These are phyloP conservation scores for Acanthisitta chloris DNA, from an alignment of 2,113 vertebrate species.

Conservation along the genomic window DNA sequence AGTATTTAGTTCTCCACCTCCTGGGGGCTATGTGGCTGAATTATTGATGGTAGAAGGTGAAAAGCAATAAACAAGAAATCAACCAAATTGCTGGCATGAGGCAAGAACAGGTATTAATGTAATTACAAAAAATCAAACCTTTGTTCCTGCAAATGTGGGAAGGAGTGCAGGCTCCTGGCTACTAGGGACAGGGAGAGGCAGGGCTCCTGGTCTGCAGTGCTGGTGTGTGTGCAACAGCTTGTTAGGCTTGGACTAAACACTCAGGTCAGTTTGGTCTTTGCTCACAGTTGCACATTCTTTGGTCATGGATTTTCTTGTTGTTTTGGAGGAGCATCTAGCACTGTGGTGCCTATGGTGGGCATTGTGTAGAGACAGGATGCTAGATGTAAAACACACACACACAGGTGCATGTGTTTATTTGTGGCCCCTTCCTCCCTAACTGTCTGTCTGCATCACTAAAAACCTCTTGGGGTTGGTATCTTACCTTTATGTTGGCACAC, in stretches of 20 bases:
- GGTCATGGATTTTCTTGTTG: background rate
- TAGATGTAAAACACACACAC: background rate
- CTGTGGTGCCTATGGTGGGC: no score
- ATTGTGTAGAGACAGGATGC: background rate
- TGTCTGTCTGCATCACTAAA: background rate
- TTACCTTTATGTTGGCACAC: background rate
- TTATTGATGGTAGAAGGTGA: conserved; percentile 42
- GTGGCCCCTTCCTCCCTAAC: background rate
- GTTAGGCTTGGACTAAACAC: background rate
- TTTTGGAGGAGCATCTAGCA: background rate
- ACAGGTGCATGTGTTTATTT: background rate
- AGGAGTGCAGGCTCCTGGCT: background rate
- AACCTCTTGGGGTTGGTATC: background rate
- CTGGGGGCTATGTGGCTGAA: conserved; percentile 32
- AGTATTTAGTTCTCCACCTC: conserved; percentile 8
- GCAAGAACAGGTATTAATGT: conserved; percentile 22
- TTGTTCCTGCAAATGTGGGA: background rate
- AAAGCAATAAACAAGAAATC: conserved; percentile 58
- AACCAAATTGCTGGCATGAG: conserved; percentile 31
- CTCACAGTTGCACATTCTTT: background rate
- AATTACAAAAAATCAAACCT: background rate
- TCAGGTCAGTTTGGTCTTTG: background rate
- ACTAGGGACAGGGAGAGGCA: background rate
- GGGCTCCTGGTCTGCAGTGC: background rate
- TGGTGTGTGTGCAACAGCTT: fast-evolving